Evolutionary conservation across 1,140 invertebrate species (phyloP).

Genomic region (Drosophila orena): DNA sequence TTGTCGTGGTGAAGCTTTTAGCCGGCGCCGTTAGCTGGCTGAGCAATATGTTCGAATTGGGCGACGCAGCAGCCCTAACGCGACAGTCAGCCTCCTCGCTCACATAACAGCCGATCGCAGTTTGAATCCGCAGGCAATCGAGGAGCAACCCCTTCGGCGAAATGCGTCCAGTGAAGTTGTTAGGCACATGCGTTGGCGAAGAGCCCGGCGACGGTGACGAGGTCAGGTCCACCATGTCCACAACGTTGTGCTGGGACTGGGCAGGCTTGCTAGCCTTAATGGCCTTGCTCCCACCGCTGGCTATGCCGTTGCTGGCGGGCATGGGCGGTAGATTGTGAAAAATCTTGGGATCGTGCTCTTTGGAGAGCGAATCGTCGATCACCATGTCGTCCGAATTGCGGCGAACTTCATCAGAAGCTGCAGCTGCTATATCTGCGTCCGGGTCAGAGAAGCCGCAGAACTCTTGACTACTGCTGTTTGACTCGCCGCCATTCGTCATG

Average conservation of each 20-base stretch:
- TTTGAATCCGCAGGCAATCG: slow-evolving; percentile 43
- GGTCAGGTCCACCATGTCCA: slow-evolving; percentile 77
- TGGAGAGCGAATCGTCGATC: slow-evolving; percentile 75
- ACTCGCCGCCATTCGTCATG: slow-evolving; percentile 67
- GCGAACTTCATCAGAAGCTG: slow-evolving; percentile 45
- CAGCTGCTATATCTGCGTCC: slow-evolving; percentile 16
- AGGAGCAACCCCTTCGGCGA: slow-evolving; percentile 43
- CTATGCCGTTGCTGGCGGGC: slow-evolving; percentile 37
- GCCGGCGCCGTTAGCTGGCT: slow-evolving; percentile 69
- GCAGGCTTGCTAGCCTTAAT: slow-evolving; percentile 17
- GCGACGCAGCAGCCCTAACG: slow-evolving; percentile 16
- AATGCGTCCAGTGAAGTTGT: slow-evolving; percentile 37
- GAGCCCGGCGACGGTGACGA: slow-evolving; percentile 77
- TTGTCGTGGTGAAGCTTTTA: slow-evolving; percentile 54
- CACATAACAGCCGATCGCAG: not conserved
- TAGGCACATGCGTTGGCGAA: slow-evolving; percentile 63
- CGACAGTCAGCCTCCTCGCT: not conserved
- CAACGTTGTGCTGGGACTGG: slow-evolving; percentile 54
- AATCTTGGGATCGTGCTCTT: slow-evolving; percentile 77
- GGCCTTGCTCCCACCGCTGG: slow-evolving; percentile 7
- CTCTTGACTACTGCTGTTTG: slow-evolving; percentile 59
- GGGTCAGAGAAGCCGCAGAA: slow-evolving; percentile 68
- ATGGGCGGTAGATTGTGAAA: slow-evolving; percentile 68
- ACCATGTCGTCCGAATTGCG: slow-evolving; percentile 83
- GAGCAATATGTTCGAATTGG: slow-evolving; percentile 63